Conservation (phyloP, 2,888 invertebrate species). For the Cepaea hortensis region DNA sequence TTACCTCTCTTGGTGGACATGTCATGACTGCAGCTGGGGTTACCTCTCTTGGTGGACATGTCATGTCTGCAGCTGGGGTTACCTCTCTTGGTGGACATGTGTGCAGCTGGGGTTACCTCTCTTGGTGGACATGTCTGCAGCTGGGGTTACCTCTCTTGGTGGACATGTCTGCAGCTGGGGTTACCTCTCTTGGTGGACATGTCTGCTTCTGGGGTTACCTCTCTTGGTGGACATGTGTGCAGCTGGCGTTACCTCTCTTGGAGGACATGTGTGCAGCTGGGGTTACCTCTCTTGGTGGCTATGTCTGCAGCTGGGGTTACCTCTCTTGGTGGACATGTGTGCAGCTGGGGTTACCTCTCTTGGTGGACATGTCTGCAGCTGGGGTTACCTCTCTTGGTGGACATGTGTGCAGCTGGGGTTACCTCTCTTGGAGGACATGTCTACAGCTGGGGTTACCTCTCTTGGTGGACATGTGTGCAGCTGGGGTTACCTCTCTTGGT, state of each 20-base stretch:
- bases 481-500: conserved; percentile 70
- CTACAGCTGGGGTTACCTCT: conserved; percentile 64
- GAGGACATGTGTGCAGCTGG: conserved; percentile 69
- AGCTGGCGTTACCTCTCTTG: conserved; percentile 67
- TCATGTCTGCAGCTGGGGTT: conserved; percentile 63
- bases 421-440: conserved; percentile 71
- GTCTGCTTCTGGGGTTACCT: conserved; percentile 64
- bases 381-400: conserved; percentile 71
- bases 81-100: conserved; percentile 71
- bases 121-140: conserved; percentile 69
- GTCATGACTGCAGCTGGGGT: conserved; percentile 64
- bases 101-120: conserved; percentile 65
- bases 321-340: conserved; percentile 71
- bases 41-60: conserved; percentile 71
- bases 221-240: conserved; percentile 70
- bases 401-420: conserved; percentile 67
- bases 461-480: conserved; percentile 70
- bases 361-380: conserved; percentile 70
- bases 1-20: conserved; percentile 71
- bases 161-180: conserved; percentile 67
- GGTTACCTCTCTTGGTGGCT: conserved; percentile 72
- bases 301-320: conserved; percentile 64
- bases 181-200: conserved; percentile 71
- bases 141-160: conserved; percentile 70
- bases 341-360: conserved; percentile 64